phyloP scores from a whole-genome alignment of 2,113 vertebrate genomes.

The Pterocles burchelli region DNA sequence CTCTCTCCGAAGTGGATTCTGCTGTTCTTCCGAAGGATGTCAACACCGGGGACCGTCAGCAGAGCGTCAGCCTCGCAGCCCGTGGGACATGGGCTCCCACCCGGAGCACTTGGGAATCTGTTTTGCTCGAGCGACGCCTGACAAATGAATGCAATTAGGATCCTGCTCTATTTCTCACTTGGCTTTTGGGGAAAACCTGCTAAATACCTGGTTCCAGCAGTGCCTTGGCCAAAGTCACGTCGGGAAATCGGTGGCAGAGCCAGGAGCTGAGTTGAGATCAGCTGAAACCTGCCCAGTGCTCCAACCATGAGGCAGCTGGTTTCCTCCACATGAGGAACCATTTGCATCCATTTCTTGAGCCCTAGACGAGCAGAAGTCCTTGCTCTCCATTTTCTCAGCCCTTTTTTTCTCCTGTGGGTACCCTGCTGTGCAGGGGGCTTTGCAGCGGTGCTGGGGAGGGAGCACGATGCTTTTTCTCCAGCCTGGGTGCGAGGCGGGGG shows the following conservation, averaged over 20 bases:
- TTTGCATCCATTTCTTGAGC: background rate
- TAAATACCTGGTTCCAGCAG: background rate
- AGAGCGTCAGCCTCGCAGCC: background rate
- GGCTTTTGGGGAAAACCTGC: background rate
- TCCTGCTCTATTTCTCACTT: background rate
- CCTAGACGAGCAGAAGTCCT: background rate
- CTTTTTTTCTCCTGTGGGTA: background rate
- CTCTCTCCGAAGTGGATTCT: background rate
- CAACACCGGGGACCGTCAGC: background rate
- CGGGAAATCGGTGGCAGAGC: background rate
- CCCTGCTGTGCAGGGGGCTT: background rate
- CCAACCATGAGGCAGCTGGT: background rate
- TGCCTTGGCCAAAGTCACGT: accelerated
- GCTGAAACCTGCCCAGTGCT: background rate
- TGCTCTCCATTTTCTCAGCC: background rate
- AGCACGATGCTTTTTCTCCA: background rate
- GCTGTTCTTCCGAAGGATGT: background rate
- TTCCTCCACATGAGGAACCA: background rate
- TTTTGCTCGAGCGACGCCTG: background rate
- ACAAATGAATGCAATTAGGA: background rate
- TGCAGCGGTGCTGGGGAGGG: background rate
- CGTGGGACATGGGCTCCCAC: background rate
- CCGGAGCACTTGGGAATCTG: background rate
- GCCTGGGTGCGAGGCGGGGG: accelerated
- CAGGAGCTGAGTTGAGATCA: background rate